Percentiles rank a stretch among this genome's conserved stretches.
These are phyloP conservation scores for Spisula subtruncata DNA, from an alignment of 2,888 invertebrate species.

Conservation along the genomic window DNA sequence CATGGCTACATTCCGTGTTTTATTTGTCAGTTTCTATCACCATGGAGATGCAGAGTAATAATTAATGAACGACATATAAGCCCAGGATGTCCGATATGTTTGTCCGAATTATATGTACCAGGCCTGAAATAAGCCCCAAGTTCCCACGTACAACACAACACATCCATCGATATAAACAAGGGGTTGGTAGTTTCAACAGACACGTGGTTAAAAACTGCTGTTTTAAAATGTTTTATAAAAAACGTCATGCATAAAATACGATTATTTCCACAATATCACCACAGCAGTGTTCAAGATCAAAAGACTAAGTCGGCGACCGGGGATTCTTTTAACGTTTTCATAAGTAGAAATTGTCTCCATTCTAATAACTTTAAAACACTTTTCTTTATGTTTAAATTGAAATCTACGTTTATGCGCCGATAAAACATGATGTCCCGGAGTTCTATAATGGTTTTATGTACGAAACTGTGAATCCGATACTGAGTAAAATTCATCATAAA, in stretches of 20 bases:
- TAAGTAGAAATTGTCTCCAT: constrained; percentile 48
- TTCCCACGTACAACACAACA: background rate
- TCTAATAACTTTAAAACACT: constrained; percentile 41
- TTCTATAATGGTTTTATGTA: constrained; percentile 32
- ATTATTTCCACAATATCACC: constrained; percentile 31
- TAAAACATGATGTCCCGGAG: constrained; percentile 47
- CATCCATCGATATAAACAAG: background rate
- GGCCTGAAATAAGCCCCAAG: background rate
- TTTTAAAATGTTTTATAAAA: constrained; percentile 23
- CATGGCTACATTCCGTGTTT: too few species aligned
- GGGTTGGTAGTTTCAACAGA: background rate
- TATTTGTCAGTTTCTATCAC: too few species aligned
- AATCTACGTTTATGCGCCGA: constrained; percentile 52
- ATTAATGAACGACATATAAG: too few species aligned
- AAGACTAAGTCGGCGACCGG: constrained; percentile 28
- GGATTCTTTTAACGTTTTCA: constrained; percentile 37
- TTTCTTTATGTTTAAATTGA: constrained; percentile 65
- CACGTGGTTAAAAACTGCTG: constrained; percentile 26
- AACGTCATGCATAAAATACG: background rate
- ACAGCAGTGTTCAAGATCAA: constrained; percentile 32
- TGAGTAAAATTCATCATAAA: constrained; percentile 29
- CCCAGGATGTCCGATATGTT: background rate
- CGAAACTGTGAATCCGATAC: constrained; percentile 9
- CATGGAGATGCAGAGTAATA: too few species aligned
- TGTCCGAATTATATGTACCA: background rate